Percentiles rank a stretch among this genome's conserved stretches.
These are phyloP conservation scores for Kryptolebias ocellatus DNA, from an alignment of 2,797 vertebrate genomes.

Conservation along the genomic window DNA sequence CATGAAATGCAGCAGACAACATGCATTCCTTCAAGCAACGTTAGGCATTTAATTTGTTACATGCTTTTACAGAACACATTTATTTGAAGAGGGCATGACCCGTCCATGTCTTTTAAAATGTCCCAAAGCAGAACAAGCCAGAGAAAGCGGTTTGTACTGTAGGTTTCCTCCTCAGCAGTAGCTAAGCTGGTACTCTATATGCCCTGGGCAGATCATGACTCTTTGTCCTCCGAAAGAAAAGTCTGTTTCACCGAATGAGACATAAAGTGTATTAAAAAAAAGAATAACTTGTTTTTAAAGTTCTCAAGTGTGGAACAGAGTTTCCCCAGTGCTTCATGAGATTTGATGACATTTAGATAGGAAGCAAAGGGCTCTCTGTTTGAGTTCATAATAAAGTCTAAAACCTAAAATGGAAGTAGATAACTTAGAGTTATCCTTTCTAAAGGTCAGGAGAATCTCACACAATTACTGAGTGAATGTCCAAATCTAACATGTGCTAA, in stretches of 20 bases:
- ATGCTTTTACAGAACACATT: conserved; percentile 27
- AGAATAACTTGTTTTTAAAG: conserved; percentile 49
- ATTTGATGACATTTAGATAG: conserved; percentile 69
- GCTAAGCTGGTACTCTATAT: conserved; percentile 27
- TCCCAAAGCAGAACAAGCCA: conserved; percentile 30
- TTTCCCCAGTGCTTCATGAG: conserved; percentile 52
- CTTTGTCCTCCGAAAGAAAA: conserved; percentile 32
- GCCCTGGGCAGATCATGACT: conserved; percentile 27
- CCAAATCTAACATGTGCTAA: conserved; percentile 23
- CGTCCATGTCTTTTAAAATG: conserved; percentile 23
- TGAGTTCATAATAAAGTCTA: conserved; percentile 68
- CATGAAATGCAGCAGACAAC: too few species aligned
- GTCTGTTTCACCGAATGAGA: conserved; percentile 15
- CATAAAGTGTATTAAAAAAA: conserved; percentile 20
- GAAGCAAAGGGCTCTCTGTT: conserved; percentile 62
- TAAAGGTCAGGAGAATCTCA: conserved; percentile 72
- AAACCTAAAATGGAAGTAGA: conserved; percentile 56
- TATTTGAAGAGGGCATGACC: conserved; percentile 19
- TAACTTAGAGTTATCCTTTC: conserved; percentile 52
- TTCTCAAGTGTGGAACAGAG: conserved; percentile 32
- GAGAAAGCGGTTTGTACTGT: conserved; percentile 38
- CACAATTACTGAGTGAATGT: conserved; percentile 57
- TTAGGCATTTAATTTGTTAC: too few species aligned
- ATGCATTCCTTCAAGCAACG: too few species aligned
- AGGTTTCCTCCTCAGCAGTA: conserved; percentile 43